Conservation (phyloP, 2,113 vertebrate species). For the Indicator maculatus region DNA sequence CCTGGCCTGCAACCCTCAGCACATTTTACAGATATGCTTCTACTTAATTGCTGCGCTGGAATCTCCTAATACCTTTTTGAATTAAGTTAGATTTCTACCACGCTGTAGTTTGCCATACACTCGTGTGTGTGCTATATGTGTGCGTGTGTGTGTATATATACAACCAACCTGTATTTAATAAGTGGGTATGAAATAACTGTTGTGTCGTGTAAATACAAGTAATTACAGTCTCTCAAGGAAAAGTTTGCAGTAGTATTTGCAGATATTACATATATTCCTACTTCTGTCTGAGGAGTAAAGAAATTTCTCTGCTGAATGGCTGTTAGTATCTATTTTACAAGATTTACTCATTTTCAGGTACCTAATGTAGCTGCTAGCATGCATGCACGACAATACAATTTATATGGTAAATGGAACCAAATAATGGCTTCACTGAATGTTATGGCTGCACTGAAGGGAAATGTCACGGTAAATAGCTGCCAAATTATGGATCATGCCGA, state of each 20-base stretch:
- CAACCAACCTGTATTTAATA: background rate
- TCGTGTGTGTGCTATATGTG: background rate
- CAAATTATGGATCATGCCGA: constrained; percentile 86
- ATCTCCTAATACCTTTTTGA: constrained; percentile 50
- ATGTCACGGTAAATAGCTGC: constrained; percentile 88
- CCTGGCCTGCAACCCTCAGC: constrained; percentile 38
- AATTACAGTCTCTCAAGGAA: constrained; percentile 58
- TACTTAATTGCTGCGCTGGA: constrained; percentile 20
- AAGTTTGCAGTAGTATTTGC: constrained; percentile 50
- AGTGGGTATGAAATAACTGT: constrained; percentile 4
- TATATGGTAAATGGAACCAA: constrained; percentile 89
- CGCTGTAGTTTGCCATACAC: background rate
- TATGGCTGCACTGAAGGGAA: constrained; percentile 86
- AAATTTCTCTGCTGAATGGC: constrained; percentile 70
- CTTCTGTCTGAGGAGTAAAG: constrained; percentile 58
- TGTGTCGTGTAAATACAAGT: constrained; percentile 40
- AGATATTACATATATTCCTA: constrained; percentile 47
- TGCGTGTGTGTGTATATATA: background rate
- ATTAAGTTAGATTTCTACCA: constrained; percentile 45
- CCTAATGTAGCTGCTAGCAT: constrained; percentile 84
- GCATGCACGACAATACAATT: constrained; percentile 87
- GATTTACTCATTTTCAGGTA: constrained; percentile 85
- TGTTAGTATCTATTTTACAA: constrained; percentile 83
- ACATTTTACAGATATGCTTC: constrained; percentile 44
- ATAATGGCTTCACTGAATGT: constrained; percentile 87